Evolutionary conservation across 2,888 invertebrate genomes (phyloP).

Genomic region (Polyommatus iphigenia): DNA sequence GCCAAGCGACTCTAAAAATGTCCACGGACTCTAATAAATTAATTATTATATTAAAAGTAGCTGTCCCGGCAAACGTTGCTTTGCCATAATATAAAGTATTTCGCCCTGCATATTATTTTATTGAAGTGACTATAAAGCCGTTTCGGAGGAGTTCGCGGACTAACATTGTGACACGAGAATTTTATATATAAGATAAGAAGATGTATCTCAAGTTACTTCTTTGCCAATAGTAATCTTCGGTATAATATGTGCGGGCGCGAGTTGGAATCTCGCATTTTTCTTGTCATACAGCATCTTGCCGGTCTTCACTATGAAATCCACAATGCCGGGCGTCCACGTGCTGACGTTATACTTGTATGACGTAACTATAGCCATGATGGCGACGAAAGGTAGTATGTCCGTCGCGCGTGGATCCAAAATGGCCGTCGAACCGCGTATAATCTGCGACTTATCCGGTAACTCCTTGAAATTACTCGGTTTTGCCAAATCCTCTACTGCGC

Average conservation of each 20-base stretch:
- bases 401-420: constrained; percentile 54
- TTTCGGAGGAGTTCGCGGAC: too few relatives aligned
- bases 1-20: too few relatives aligned
- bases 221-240: constrained; percentile 82
- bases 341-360: constrained; percentile 80
- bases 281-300: constrained; percentile 65
- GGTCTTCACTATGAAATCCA: constrained; percentile 80
- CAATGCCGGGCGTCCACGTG: constrained; percentile 81
- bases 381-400: constrained; percentile 75
- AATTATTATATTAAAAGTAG: too few relatives aligned
- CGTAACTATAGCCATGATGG: constrained; percentile 81
- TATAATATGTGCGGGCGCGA: constrained; percentile 79
- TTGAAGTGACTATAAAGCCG: too few relatives aligned
- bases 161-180: too few relatives aligned
- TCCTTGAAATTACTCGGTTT: constrained; percentile 80
- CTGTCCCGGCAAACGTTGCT: too few relatives aligned
- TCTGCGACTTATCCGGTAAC: constrained; percentile 81
- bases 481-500: constrained; percentile 74
- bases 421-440: constrained; percentile 75
- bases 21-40: too few relatives aligned
- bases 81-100: too few relatives aligned
- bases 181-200: too few relatives aligned
- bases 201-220: constrained; percentile 53
- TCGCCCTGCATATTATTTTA: too few relatives aligned
- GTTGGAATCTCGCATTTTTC: constrained; percentile 64